phyloP scores from a whole-genome alignment of 2,797 vertebrate genomes.

The Gallirallus australis region DNA sequence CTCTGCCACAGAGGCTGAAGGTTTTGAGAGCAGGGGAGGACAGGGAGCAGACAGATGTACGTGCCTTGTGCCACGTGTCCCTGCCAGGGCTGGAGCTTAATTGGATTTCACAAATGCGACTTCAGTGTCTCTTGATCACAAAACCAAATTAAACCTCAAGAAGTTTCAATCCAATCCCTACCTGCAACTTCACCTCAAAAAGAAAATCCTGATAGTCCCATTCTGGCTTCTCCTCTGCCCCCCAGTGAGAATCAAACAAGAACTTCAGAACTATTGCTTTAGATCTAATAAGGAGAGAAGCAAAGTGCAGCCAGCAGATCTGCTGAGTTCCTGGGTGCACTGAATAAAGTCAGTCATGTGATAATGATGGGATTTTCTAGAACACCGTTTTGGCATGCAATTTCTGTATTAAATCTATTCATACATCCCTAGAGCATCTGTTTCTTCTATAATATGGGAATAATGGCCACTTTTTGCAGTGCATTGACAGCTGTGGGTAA shows the following conservation, averaged over 20 bases:
- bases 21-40: not conserved
- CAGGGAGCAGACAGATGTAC: not conserved
- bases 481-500: slow-evolving; percentile 47
- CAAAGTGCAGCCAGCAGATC: not conserved
- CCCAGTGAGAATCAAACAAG: not conserved
- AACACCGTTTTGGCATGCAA: slow-evolving; percentile 58
- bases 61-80: not conserved
- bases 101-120: slow-evolving; percentile 50
- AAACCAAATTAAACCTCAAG: slow-evolving; percentile 22
- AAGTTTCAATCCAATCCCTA: not conserved
- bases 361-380: slow-evolving; percentile 62
- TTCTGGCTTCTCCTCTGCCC: not conserved
- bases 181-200: not conserved
- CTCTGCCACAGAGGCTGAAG: not conserved
- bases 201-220: not conserved
- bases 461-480: slow-evolving; percentile 10
- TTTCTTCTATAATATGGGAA: slow-evolving; percentile 29
- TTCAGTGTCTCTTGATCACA: slow-evolving; percentile 10
- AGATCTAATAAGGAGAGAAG: not conserved
- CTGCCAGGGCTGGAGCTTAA: slow-evolving; percentile 18
- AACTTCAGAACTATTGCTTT: not conserved
- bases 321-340: slow-evolving; percentile 36
- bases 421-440: slow-evolving; percentile 42
- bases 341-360: slow-evolving; percentile 55
- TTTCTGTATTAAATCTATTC: slow-evolving; percentile 43